phyloP scores from a whole-genome alignment of 2,888 invertebrate genomes.

The Yponomeuta cagnagella region DNA sequence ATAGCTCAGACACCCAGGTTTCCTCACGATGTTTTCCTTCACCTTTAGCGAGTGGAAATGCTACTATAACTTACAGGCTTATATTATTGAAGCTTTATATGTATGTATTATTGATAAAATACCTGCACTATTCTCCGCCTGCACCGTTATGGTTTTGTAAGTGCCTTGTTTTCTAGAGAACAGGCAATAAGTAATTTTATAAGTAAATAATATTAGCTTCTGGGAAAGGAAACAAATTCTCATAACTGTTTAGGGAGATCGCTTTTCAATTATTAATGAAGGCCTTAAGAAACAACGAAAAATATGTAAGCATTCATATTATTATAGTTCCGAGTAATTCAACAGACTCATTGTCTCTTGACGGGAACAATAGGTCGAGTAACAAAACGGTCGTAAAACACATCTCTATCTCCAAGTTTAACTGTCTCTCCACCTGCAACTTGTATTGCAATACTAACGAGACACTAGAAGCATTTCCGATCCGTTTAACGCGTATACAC shows the following conservation, averaged over 20 bases:
- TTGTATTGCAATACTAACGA: conserved; percentile 5
- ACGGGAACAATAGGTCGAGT: background rate
- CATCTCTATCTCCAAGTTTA: background rate
- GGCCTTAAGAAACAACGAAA: background rate
- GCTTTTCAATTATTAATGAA: background rate
- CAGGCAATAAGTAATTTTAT: background rate
- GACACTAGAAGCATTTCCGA: background rate
- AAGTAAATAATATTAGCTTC: background rate
- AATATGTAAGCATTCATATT: no score
- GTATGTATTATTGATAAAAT: no score
- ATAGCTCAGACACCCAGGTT: no score
- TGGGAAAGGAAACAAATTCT: background rate
- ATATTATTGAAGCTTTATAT: no score
- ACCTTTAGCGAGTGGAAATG: no score
- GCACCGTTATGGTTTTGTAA: no score
- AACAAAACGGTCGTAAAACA: conserved; percentile 10
- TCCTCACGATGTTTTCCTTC: no score
- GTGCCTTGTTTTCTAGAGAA: background rate
- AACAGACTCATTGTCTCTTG: background rate
- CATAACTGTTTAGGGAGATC: background rate
- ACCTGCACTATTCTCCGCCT: no score
- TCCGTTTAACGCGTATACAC: background rate
- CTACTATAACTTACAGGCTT: no score
- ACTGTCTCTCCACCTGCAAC: conserved; percentile 10
- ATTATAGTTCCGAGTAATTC: no score